These are phyloP conservation scores for Gibbula magus DNA, from an alignment of 2,888 invertebrate genomes.

Conservation along the genomic window DNA sequence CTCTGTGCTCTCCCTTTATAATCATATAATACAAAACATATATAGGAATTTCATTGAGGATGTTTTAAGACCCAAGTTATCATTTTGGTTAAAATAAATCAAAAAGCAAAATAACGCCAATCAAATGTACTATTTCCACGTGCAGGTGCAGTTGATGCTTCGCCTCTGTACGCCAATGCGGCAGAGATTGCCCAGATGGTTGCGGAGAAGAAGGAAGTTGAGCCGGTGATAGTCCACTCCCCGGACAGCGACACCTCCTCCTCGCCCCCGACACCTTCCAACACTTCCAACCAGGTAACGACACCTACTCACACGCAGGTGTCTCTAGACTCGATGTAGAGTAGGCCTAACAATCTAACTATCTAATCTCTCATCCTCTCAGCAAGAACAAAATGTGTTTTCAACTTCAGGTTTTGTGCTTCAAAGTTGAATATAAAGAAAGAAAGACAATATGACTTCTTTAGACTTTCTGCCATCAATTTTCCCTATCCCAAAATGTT, in stretches of 20 bases:
- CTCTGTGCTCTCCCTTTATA: too few relatives aligned
- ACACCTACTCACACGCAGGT: neutral
- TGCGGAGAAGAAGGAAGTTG: conserved; percentile 36
- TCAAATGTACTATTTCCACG: too few relatives aligned
- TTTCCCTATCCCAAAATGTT: neutral
- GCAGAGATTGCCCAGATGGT: conserved; percentile 59
- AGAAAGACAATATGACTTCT: neutral
- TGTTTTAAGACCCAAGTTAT: too few relatives aligned
- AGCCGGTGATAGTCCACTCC: conserved; percentile 34
- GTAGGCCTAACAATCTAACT: too few relatives aligned
- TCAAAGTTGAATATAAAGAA: too few relatives aligned
- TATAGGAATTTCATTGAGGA: too few relatives aligned
- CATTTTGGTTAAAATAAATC: too few relatives aligned
- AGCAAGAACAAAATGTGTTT: neutral
- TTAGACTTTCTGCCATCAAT: neutral
- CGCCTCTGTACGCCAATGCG: conserved; percentile 69
- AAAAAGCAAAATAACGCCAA: too few relatives aligned
- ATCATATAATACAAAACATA: too few relatives aligned
- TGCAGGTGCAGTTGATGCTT: conserved; percentile 9
- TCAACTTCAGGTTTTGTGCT: too few relatives aligned
- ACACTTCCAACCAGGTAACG: conserved; percentile 38
- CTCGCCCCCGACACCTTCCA: conserved; percentile 47
- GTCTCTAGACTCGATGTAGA: too few relatives aligned
- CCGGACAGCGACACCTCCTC: conserved; percentile 55
- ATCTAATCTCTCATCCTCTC: neutral